Conservation (phyloP, 2,113 vertebrate genomes). For the Sebastes schlegelii region DNA sequence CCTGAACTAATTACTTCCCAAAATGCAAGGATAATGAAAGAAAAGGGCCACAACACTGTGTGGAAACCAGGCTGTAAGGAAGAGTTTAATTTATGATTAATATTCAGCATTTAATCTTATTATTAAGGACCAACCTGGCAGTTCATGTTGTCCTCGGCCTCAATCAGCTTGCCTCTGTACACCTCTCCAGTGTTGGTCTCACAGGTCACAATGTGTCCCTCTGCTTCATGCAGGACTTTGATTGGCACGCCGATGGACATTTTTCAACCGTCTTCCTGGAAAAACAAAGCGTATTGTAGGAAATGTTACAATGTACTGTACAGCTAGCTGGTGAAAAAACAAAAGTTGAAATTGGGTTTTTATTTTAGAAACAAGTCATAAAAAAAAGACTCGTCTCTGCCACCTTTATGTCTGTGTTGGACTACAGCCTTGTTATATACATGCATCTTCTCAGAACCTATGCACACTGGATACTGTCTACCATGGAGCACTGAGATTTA, state of each 20-base stretch:
- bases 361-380: too few species aligned
- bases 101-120: not conserved
- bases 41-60: not conserved
- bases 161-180: slow-evolving; percentile 96
- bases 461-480: too few species aligned
- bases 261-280: slow-evolving; percentile 41
- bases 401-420: too few species aligned
- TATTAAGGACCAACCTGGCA: slow-evolving; percentile 88
- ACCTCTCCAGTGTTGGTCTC: slow-evolving; percentile 98
- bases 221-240: slow-evolving; percentile 98
- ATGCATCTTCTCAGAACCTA: too few species aligned
- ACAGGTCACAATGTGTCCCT: slow-evolving; percentile 97
- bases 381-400: too few species aligned
- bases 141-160: slow-evolving; percentile 99
- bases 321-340: too few species aligned
- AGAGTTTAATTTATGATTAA: not conserved
- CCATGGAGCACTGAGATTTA: too few species aligned
- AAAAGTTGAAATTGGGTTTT: too few species aligned
- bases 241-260: slow-evolving; percentile 99
- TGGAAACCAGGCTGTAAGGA: not conserved
- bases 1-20: not conserved
- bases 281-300: not conserved
- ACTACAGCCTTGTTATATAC: too few species aligned
- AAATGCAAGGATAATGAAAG: not conserved
- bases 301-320: not conserved